phyloP scores from a whole-genome alignment of 2,113 vertebrate species.

The Morphnarchus princeps region DNA sequence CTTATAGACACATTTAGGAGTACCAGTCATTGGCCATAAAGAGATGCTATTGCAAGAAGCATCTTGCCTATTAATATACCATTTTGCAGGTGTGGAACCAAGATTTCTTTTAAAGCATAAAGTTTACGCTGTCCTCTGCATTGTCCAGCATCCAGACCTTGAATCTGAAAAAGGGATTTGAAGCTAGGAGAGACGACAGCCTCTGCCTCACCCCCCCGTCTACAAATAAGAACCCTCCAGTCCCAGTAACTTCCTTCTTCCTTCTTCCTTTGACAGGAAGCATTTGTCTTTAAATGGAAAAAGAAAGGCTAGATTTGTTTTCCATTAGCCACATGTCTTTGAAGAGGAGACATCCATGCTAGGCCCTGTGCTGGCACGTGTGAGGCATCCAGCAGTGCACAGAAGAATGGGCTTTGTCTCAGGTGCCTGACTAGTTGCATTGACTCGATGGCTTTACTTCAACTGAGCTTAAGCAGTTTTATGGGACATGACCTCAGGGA shows the following conservation, averaged over 20 bases:
- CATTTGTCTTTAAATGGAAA: not conserved
- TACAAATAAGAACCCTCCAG: not conserved
- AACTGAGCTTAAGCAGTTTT: not conserved
- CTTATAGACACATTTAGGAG: not conserved
- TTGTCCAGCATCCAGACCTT: not conserved
- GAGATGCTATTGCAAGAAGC: not conserved
- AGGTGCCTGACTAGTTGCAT: not conserved
- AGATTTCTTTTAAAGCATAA: not conserved
- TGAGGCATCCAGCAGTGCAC: not conserved
- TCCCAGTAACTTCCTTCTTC: not conserved
- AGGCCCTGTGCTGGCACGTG: not conserved
- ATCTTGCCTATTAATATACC: not conserved
- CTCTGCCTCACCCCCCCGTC: too few relatives aligned
- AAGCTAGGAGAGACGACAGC: not conserved
- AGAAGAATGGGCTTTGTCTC: not conserved
- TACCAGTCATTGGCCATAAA: not conserved
- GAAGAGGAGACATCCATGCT: not conserved
- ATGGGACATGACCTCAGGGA: not conserved
- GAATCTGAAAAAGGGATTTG: not conserved
- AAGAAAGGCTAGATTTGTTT: not conserved
- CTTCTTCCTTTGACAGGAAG: not conserved
- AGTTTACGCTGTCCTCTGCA: not conserved
- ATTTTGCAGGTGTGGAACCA: not conserved
- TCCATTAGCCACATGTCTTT: not conserved
- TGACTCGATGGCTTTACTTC: not conserved